These are phyloP conservation scores for Drosophila ironensis DNA, from an alignment of 1,140 invertebrate species.

Conservation along the genomic window DNA sequence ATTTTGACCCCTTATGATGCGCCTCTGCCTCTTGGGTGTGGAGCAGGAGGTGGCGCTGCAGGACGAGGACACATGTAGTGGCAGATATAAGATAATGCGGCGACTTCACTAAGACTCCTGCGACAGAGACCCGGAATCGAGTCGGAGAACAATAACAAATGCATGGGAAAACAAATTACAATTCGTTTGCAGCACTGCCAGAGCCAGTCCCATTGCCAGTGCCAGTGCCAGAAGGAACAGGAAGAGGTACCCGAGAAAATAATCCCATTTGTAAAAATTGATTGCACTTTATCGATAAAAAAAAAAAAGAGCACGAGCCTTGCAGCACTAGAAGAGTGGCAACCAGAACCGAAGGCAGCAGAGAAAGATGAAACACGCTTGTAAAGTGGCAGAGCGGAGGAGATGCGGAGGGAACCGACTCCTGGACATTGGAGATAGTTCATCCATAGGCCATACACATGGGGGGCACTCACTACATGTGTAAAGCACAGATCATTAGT, in stretches of 20 bases:
- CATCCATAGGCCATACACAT: slow-evolving; percentile 51
- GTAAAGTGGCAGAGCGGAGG: slow-evolving; percentile 47
- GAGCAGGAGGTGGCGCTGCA: too few species aligned
- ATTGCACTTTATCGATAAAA: slow-evolving; percentile 79
- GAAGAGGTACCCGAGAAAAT: slow-evolving; percentile 49
- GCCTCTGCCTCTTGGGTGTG: neutral
- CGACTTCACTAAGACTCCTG: slow-evolving; percentile 71
- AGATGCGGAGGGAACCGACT: slow-evolving; percentile 10
- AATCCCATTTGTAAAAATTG: slow-evolving; percentile 81
- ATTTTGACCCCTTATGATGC: neutral
- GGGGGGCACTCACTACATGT: slow-evolving; percentile 35
- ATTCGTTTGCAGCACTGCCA: slow-evolving; percentile 54
- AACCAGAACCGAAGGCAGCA: neutral
- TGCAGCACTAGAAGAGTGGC: slow-evolving; percentile 12
- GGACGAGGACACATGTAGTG: slow-evolving; percentile 37
- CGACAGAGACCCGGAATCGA: slow-evolving; percentile 28
- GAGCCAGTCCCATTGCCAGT: too few species aligned
- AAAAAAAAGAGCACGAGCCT: slow-evolving; percentile 21
- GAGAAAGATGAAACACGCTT: slow-evolving; percentile 58
- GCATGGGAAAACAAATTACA: slow-evolving; percentile 79
- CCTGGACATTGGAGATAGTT: slow-evolving; percentile 21
- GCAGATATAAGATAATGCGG: slow-evolving; percentile 74
- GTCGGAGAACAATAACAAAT: slow-evolving; percentile 74
- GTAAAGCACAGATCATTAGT: slow-evolving; percentile 77
- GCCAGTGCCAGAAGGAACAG: neutral